Percentiles rank a stretch among this genome's conserved stretches.
phyloP scores from a whole-genome alignment of 2,113 vertebrate species.

The Dasyurus viverrinus region DNA sequence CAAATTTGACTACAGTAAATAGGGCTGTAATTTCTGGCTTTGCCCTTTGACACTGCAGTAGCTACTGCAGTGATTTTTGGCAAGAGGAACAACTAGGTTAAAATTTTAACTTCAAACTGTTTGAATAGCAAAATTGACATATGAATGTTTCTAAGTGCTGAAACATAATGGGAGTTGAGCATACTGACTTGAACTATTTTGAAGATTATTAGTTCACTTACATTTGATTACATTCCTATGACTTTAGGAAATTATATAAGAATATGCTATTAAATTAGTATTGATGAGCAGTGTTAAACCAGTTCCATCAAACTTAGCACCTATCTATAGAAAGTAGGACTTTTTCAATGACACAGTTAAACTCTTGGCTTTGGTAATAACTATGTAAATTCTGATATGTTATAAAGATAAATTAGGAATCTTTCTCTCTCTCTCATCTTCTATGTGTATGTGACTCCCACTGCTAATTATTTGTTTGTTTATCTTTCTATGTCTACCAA shows the following conservation, averaged over 20 bases:
- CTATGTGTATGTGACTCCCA: too few species aligned
- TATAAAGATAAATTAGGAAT: slow-evolving; percentile 34
- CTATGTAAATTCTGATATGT: background rate
- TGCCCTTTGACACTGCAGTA: slow-evolving; percentile 37
- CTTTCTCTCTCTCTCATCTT: too few species aligned
- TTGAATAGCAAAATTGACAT: slow-evolving; percentile 33
- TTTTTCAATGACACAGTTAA: background rate
- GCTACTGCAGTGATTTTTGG: slow-evolving; percentile 51
- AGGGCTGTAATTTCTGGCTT: slow-evolving; percentile 27
- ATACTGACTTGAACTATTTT: slow-evolving; percentile 7
- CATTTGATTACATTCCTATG: slow-evolving; percentile 31
- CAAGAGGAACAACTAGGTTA: slow-evolving; percentile 34
- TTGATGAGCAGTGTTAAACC: background rate
- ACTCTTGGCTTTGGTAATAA: background rate
- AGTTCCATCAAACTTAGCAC: slow-evolving; percentile 7
- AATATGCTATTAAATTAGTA: slow-evolving; percentile 46
- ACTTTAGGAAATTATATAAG: slow-evolving; percentile 36
- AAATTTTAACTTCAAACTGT: slow-evolving; percentile 44
- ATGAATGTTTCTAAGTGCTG: slow-evolving; percentile 39
- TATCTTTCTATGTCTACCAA: background rate
- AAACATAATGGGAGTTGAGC: background rate
- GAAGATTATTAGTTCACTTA: background rate
- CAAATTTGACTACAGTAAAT: background rate
- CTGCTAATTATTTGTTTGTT: too few species aligned
- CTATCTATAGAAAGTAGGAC: background rate